phyloP scores from a whole-genome alignment of 1,140 invertebrate species.

The Lepidotrigona ventralis region DNA sequence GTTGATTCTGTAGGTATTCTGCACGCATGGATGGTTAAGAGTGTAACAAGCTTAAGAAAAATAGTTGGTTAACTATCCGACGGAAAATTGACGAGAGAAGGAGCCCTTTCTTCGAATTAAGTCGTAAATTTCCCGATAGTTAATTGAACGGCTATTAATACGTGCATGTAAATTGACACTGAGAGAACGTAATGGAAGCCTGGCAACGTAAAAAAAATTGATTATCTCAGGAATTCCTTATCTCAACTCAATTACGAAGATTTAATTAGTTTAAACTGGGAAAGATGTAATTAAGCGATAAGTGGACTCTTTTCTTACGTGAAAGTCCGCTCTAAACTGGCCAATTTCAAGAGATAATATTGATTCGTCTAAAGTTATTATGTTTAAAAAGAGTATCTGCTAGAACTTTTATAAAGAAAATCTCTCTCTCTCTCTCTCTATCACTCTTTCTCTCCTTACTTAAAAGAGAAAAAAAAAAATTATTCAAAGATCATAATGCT shows the following conservation, averaged over 20 bases:
- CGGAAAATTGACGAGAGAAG: no score
- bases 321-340: background rate
- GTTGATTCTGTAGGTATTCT: no score
- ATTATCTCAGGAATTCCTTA: background rate
- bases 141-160: background rate
- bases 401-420: background rate
- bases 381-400: background rate
- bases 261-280: background rate
- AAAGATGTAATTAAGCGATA: conserved; percentile 20
- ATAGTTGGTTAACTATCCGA: no score
- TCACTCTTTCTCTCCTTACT: background rate
- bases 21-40: no score
- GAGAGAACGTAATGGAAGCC: background rate
- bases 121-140: background rate
- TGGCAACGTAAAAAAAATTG: background rate
- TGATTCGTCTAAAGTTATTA: background rate
- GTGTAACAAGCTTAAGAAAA: no score
- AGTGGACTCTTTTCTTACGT: background rate
- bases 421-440: background rate
- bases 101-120: background rate
- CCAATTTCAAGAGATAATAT: background rate
- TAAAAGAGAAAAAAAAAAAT: background rate
- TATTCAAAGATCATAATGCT: background rate
- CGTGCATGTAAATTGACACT: background rate
- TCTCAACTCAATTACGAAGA: background rate